Evolutionary conservation across 1,140 invertebrate genomes (phyloP), one percentile per base, ranked within the genome.

Genomic region (Megathymus violae): DNA sequence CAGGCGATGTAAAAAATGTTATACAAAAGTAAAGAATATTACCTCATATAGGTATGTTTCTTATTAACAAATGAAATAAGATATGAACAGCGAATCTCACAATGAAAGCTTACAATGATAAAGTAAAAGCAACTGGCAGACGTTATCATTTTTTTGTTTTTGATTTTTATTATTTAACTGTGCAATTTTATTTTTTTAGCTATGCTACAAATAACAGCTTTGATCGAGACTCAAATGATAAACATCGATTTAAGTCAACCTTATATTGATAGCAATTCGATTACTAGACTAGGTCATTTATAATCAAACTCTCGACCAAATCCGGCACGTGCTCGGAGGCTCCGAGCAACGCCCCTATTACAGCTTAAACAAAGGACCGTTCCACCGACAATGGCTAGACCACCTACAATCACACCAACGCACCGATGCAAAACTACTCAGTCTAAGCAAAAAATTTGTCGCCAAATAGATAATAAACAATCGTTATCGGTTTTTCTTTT

Each of bases 391-490:
- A 50, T 34, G 62, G 58, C 62, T 64, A 64, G 74, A 71, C 71
- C 74, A 70, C 71, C 78, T 69, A 71, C 73, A 46, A 41, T 65
- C 15, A 72, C 64, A 65, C 65, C 67, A 62, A 70, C 67, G 46
- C 38, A 46, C 27, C 27, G 22, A 63, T 19, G 54, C 52, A 34
- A 60, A 52, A 78, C 68, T 69, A 64, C 54, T 64, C 48, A 70
- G 67, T 69, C 67, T 67, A 69, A 31, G 67, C 44, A 56, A 41
- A 73, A 69, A 76, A 74, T 65, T 59, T 69, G 69, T 79, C 67
- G 40, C 68, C 60, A 73, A 83, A 85, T 81, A 80, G 74, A 76
- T 74, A 76, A 80, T 69, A 78, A 78, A 73, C 63, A 64, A 51
- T 63, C 54, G 68, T 67, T 64, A 66, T 62, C 61, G 36, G 43